A percentile compares a stretch with the other conserved stretches of the same genome.
Evolutionary conservation across 2,797 vertebrate species (phyloP).

Genomic region (Aselliscus stoliczkanus): DNA sequence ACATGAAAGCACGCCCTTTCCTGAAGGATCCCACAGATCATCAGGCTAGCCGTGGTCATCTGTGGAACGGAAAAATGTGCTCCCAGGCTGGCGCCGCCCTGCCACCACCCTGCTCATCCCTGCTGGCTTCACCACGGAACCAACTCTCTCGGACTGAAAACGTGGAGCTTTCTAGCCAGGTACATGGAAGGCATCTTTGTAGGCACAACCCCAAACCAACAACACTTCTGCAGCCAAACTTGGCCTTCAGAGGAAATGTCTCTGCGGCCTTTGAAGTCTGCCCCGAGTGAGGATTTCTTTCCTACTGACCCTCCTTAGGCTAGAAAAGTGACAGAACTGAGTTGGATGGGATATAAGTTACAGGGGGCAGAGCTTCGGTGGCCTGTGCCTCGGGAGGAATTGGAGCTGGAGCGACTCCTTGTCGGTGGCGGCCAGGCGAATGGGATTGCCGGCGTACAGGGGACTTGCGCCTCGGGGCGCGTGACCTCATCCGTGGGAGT

Average conservation of each 20-base stretch:
- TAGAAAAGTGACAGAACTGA: slow-evolving; percentile 74
- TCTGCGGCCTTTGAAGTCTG: neutral
- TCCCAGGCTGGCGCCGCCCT: neutral
- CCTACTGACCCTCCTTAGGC: slow-evolving; percentile 17
- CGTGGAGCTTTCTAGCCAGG: neutral
- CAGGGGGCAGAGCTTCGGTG: slow-evolving; percentile 67
- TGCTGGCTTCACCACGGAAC: neutral
- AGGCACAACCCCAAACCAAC: neutral
- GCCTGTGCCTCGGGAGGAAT: slow-evolving; percentile 92
- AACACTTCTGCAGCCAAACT: neutral
- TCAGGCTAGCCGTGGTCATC: neutral
- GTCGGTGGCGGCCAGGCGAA: slow-evolving; percentile 93
- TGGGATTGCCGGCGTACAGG: no score
- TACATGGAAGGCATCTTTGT: no score
- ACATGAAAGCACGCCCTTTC: neutral
- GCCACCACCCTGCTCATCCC: neutral
- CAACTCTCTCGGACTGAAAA: neutral
- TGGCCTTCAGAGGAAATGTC: neutral
- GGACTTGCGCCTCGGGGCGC: slow-evolving; percentile 92
- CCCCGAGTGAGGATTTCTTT: neutral
- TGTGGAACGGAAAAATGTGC: neutral
- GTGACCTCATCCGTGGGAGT: slow-evolving; percentile 93
- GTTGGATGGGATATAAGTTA: slow-evolving; percentile 69
- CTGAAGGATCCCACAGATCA: neutral
- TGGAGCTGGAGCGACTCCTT: slow-evolving; percentile 98